Evolutionary conservation across 2,888 invertebrate species (phyloP).

Genomic region (Oscheius sp.): DNA sequence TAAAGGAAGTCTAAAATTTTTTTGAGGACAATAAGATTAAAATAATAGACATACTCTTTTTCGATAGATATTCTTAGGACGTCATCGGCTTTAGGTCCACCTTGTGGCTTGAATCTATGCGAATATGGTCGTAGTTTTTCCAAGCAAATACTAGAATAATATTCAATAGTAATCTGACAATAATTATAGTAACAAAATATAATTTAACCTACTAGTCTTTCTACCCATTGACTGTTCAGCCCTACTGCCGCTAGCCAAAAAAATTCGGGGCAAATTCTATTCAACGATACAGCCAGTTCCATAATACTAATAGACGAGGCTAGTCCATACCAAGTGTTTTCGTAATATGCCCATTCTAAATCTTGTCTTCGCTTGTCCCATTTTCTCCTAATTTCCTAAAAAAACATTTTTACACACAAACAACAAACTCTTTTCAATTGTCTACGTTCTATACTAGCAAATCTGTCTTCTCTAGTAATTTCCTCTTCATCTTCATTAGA

Average conservation of each 20-base stretch:
- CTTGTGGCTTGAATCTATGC: constrained; percentile 50
- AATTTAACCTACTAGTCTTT: constrained; percentile 46
- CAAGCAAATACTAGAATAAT: constrained; percentile 59
- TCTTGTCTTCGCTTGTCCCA: constrained; percentile 60
- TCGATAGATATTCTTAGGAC: constrained; percentile 63
- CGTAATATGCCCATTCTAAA: constrained; percentile 67
- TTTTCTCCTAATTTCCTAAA: constrained; percentile 47
- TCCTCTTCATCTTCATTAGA: constrained; percentile 48
- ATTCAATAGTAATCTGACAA: constrained; percentile 59
- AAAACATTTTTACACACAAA: background rate
- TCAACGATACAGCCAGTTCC: constrained; percentile 61
- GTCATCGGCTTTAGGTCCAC: constrained; percentile 60
- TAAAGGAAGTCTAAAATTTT: constrained; percentile 54
- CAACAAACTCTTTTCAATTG: constrained; percentile 40
- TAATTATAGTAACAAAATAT: background rate
- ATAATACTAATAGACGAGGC: constrained; percentile 60
- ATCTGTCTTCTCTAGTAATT: constrained; percentile 38
- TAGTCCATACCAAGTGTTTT: constrained; percentile 59
- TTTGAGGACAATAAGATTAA: background rate
- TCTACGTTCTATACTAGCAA: constrained; percentile 40
- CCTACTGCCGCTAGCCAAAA: constrained; percentile 69
- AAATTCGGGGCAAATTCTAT: constrained; percentile 58
- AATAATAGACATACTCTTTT: constrained; percentile 53
- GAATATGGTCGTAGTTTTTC: constrained; percentile 64
- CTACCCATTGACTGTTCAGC: constrained; percentile 59